phyloP scores from a whole-genome alignment of 2,113 vertebrate genomes.

The Stomatorhinus ivindoensis region DNA sequence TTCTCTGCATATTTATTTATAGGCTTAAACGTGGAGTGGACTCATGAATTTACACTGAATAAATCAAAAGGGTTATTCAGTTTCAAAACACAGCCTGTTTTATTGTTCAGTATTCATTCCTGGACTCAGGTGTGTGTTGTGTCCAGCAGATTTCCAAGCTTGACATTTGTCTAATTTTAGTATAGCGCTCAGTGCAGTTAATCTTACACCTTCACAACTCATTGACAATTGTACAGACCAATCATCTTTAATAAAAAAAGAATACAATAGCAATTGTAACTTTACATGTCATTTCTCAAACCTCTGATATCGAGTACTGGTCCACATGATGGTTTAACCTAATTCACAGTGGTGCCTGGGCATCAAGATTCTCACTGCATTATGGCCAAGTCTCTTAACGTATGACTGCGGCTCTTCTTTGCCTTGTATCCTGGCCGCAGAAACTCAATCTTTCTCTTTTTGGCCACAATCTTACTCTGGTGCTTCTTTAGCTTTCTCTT shows the following conservation, averaged over 20 bases:
- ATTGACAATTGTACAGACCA: neutral
- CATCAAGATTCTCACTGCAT: conserved; percentile 58
- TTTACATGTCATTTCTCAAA: conserved; percentile 19
- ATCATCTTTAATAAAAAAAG: conserved; percentile 8
- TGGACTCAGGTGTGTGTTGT: neutral
- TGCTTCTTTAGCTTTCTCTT: conserved; percentile 92
- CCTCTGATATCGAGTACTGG: neutral
- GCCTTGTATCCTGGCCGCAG: conserved; percentile 77
- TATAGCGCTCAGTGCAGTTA: neutral
- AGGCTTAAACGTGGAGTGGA: conserved; percentile 54
- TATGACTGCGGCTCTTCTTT: conserved; percentile 69
- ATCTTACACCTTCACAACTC: neutral
- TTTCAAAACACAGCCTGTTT: neutral
- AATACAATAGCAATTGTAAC: conserved; percentile 35
- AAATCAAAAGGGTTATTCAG: conserved; percentile 29
- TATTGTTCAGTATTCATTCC: neutral
- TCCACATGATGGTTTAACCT: neutral
- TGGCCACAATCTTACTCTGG: conserved; percentile 82
- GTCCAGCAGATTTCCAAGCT: neutral
- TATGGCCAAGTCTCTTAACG: conserved; percentile 80
- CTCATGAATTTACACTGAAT: conserved; percentile 24
- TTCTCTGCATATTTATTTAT: conserved; percentile 64
- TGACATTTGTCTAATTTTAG: neutral
- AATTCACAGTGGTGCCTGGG: neutral
- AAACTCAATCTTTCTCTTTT: conserved; percentile 86